A percentile compares a stretch with the other conserved stretches of the same genome.
Conservation (phyloP, 2,888 invertebrate species). For the Ashinkailepas kermadecensis region DNA sequence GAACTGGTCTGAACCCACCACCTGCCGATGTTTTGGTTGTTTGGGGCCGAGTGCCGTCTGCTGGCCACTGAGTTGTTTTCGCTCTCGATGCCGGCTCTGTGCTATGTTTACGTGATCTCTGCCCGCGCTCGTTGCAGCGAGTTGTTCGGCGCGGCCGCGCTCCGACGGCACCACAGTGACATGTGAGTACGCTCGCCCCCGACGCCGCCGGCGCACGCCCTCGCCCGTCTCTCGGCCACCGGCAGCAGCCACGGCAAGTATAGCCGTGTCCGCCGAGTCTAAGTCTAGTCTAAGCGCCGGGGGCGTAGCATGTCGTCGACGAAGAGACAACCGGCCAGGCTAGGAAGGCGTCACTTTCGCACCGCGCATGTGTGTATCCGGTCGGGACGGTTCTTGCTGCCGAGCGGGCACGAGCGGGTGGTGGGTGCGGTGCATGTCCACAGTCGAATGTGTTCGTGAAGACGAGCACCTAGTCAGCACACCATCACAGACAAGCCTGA, state of each 20-base stretch:
- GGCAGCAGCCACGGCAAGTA: too few species aligned
- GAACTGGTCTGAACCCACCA: background rate
- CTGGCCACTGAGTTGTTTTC: background rate
- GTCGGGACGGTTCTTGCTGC: too few species aligned
- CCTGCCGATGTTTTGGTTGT: constrained; percentile 7
- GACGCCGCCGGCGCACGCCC: background rate
- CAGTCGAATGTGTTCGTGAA: too few species aligned
- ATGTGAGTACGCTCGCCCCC: background rate
- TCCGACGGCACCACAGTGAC: background rate
- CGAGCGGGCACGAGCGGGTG: too few species aligned
- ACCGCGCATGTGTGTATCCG: too few species aligned
- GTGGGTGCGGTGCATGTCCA: too few species aligned
- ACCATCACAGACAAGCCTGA: too few species aligned
- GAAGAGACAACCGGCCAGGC: too few species aligned
- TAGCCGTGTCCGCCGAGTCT: background rate
- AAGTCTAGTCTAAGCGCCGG: background rate
- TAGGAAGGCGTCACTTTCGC: too few species aligned
- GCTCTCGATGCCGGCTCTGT: background rate
- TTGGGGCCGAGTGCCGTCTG: background rate
- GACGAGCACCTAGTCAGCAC: too few species aligned
- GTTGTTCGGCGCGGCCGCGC: background rate
- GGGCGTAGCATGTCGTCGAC: too few species aligned
- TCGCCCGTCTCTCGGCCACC: too few species aligned
- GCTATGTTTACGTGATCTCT: background rate
- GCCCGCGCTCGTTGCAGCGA: background rate